Evolutionary conservation across 2,113 vertebrate genomes (phyloP), one percentile per base, ranked within the genome.

Genomic region (Shinisaurus crocodilurus): DNA sequence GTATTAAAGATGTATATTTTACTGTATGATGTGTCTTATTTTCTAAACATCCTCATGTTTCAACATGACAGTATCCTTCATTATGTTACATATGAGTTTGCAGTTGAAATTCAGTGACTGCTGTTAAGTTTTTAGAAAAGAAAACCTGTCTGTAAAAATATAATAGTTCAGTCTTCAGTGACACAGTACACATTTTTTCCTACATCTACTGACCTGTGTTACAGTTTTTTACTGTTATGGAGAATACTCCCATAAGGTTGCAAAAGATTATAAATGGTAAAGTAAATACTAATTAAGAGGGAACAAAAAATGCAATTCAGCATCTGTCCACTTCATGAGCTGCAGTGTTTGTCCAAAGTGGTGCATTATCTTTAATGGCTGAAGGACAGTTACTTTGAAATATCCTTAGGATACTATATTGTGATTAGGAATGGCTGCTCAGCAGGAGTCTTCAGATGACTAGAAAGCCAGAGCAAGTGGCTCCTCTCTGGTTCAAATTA

Each of bases 321-420:
- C 7, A 57, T 90, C 77, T 32, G 50, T 82, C 88, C 94, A 90
- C 91, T 94, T 89, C 88, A 83, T 88, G 92, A 91, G 32, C 77
- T 4, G 0, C n/a, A 72, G 84, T 91, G 89, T 90, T 91, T 91
- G 90, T 27, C 45, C 88, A 70, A 83, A 0, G 86, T 89, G 89
- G 92, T 95, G 87, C 88, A 23, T 74, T 91, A 90, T 89, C 89
- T 91, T 93, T 91, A 87, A 88, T 93, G 89, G 83, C 5, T 81
- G 10, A 1, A 74, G 77, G 25, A 23, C n/a, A 15, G n/a, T 76
- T 70, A 23, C 92, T 69, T 89, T 70, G 72, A 89, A 86, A 90
- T 0, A 74, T 87, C 0, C 0, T 15, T 27, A 40, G 87, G 76
- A 75, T 50, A 50, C 48, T 88, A 0, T 67, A 45, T 65, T 81